Base-by-base conservation (phyloP, 2,888 invertebrate species). In the Blera fallax region DNA sequence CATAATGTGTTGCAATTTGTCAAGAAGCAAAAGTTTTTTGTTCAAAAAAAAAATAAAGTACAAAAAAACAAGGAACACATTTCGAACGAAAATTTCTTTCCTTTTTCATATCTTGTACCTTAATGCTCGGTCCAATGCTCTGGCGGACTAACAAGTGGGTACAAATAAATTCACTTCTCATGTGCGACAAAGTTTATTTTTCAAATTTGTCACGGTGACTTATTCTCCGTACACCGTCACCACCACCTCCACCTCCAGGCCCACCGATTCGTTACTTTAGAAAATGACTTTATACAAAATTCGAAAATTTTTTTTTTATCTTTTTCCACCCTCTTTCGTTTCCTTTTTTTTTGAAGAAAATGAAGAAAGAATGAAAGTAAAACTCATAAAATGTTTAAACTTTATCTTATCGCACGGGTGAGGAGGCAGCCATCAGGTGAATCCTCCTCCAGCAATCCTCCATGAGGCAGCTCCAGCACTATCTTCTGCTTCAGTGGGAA, bases 181-280 rank as follows among this genome's bases (percentile, higher is more conserved):
- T 56, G 69, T 58, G 82, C 70, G 58, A 72, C 70, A 77, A 77
- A 77, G 77, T 82, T 77, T 72, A 45, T 77, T 65, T 72, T 77
- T 43, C 50, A 72, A 82, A 82, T 77, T 72, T 72, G 70, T 82
- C 58, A 77, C 70, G 52, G 45, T 50, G 82, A 76, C 76, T 76
- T 64, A 62, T 2, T 27, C 27, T 14, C 11, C 6, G 10, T 10
- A n/a, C n/a, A n/a, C n/a, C 34, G 14, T 40, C 14, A 14, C 4
- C 5, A 10, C 14, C 16, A 5, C n/a, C 52, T 21, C 16, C 32
- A 16, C 29, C 37, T 24, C 18, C 45, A 16, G 40, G 52, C 18
- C 18, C 43, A 6, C 16, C 3, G 10, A 14, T 40, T 54, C 54
- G 52, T 54, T 73, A 52, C 74, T 43, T 32, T 50, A 45, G 21